Conservation (phyloP, 1,140 invertebrate species). For the Lineus longissimus region DNA sequence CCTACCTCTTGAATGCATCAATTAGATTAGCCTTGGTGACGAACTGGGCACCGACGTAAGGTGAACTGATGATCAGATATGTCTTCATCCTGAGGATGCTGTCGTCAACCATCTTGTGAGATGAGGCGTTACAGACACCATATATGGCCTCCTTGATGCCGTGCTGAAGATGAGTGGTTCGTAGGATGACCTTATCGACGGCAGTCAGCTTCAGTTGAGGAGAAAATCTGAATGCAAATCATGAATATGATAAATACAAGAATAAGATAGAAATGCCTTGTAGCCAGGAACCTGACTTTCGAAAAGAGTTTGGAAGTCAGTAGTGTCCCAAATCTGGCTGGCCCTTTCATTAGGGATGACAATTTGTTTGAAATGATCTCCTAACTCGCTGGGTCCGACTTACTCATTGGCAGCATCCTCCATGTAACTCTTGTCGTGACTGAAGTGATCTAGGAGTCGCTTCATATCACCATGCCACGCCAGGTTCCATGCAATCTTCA, state of each 20-base stretch:
- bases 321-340: no score
- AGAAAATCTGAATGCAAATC: slow-evolving; percentile 32
- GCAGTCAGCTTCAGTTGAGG: slow-evolving; percentile 31
- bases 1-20: slow-evolving; percentile 4
- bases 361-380: no score
- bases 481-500: slow-evolving; percentile 44
- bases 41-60: background rate
- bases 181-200: slow-evolving; percentile 30
- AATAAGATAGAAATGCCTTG: background rate
- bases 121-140: slow-evolving; percentile 39
- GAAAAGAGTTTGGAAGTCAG: no score
- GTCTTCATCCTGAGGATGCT: slow-evolving; percentile 29
- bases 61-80: slow-evolving; percentile 24
- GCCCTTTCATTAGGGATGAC: no score
- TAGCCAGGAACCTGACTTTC: background rate
- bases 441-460: slow-evolving; percentile 25
- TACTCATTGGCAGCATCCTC: slow-evolving; percentile 22
- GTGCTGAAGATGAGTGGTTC: slow-evolving; percentile 28
- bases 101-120: slow-evolving; percentile 35
- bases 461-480: slow-evolving; percentile 46
- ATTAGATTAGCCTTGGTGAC: background rate
- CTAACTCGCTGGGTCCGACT: slow-evolving; percentile 3
- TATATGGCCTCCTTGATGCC: slow-evolving; percentile 32
- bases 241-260: background rate
- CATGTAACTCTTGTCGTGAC: slow-evolving; percentile 14